phyloP scores from a whole-genome alignment of 2,797 vertebrate genomes.

The Pseudochirops corinnae region DNA sequence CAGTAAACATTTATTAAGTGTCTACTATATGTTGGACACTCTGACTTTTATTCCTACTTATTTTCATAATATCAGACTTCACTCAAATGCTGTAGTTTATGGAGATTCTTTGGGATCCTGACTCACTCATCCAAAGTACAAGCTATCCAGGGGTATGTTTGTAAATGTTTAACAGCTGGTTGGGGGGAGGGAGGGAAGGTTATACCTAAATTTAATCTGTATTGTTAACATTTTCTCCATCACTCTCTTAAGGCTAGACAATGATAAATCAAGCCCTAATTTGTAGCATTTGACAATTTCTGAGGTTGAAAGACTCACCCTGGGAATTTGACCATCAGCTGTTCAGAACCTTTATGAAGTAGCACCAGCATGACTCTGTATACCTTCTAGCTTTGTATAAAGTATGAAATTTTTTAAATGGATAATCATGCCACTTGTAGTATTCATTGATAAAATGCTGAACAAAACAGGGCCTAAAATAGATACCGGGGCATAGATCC shows the following conservation, averaged over 20 bases:
- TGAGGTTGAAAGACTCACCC: neutral
- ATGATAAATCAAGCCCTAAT: neutral
- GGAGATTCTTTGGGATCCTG: neutral
- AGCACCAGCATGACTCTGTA: neutral
- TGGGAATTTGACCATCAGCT: neutral
- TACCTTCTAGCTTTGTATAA: neutral
- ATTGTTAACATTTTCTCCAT: neutral
- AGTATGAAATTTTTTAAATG: neutral
- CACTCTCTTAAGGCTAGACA: neutral
- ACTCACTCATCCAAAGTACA: neutral
- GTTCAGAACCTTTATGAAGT: neutral
- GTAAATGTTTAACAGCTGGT: neutral
- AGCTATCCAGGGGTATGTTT: neutral
- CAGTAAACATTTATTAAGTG: neutral
- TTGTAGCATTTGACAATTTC: neutral
- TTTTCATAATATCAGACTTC: neutral
- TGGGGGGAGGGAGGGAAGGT: fast-evolving
- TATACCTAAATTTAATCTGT: neutral
- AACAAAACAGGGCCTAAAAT: neutral
- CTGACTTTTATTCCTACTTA: neutral
- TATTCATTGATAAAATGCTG: neutral
- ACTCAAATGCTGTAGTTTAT: neutral
- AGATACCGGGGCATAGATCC: neutral
- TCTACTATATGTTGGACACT: neutral
- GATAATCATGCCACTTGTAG: neutral